Base-by-base conservation (phyloP, 2,888 invertebrate genomes). In the Acanthosepion esculentum region DNA sequence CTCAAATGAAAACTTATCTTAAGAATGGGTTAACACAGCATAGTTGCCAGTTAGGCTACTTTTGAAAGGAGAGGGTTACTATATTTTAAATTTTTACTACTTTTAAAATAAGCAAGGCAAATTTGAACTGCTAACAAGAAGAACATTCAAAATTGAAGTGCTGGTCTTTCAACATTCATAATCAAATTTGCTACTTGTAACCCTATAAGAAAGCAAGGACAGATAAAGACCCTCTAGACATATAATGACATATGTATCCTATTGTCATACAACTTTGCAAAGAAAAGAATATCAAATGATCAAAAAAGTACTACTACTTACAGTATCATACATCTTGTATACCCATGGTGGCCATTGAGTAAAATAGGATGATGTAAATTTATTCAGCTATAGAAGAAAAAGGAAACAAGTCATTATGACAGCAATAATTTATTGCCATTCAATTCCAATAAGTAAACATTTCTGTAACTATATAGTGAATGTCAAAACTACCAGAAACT, bases 281-380 rank as follows among this genome's bases (percentile, higher is more conserved):
- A 29, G 6, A 78, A 78, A 55, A 41, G 41, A 41, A 41, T 41
- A 41, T 41, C 41, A 50, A 33, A 91, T 91, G 91, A 20, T 91
- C 29, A 91, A 10, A 91, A 33, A 5, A 91, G 41, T 23, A n/a
- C 20, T 91, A 26, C 15, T 95, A 97, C 97, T 97, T 96, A 97
- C 98, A 95, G 97, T 97, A 96, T 98, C 98, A 96, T 98, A 98
- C 96, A 98, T 98, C 95, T 98, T 98, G 96, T 98, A 98, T 0
- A 98, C 98, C 98, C 98, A 98, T 4, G 98, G 97, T 5, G 98
- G 98, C 98, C 98, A 98, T 33, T 98, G 97, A 0, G 98, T 98
- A 94, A 98, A 97, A 48, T 98, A 96, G 4, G 98, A 98, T 96
- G 96, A 96, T 53, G 96, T 96, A 94, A 97, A 96, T 94, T 96